phyloP scores from a whole-genome alignment of 2,888 invertebrate genomes.

The Scrobipalpa costella region DNA sequence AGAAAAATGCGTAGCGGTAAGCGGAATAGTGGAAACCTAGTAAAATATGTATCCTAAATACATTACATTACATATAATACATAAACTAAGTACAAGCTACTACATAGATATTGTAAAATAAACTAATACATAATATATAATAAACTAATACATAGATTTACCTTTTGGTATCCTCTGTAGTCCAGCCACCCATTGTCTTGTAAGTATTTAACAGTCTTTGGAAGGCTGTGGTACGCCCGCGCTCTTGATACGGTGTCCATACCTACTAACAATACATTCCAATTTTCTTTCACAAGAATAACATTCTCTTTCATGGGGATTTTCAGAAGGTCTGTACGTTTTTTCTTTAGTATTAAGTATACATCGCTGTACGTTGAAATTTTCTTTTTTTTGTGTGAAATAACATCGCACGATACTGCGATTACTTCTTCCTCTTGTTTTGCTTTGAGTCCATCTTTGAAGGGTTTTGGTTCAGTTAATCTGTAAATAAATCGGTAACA shows the following conservation, averaged over 20 bases:
- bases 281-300: conserved; percentile 23
- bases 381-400: neutral
- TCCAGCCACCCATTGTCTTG: conserved; percentile 31
- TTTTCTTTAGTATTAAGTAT: conserved; percentile 51
- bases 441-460: conserved; percentile 43
- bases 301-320: neutral
- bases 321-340: conserved; percentile 9
- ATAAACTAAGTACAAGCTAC: no score
- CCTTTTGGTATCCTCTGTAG: conserved; percentile 38
- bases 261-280: conserved; percentile 35
- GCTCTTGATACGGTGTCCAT: conserved; percentile 35
- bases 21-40: no score
- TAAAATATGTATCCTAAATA: no score
- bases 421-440: conserved; percentile 49
- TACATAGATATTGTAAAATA: no score
- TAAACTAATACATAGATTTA: no score
- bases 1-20: no score
- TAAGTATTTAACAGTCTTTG: conserved; percentile 30
- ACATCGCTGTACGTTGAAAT: conserved; percentile 49
- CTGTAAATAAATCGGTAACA: conserved; percentile 40
- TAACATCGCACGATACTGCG: conserved; percentile 46
- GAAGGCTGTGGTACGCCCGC: conserved; percentile 30
- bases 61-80: no score
- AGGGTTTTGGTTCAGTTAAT: conserved; percentile 45
- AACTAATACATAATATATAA: no score